Percentiles rank a stretch among this genome's conserved stretches.
These are phyloP conservation scores for Drosophila histrio DNA, from an alignment of 2,888 invertebrate species.

Conservation along the genomic window DNA sequence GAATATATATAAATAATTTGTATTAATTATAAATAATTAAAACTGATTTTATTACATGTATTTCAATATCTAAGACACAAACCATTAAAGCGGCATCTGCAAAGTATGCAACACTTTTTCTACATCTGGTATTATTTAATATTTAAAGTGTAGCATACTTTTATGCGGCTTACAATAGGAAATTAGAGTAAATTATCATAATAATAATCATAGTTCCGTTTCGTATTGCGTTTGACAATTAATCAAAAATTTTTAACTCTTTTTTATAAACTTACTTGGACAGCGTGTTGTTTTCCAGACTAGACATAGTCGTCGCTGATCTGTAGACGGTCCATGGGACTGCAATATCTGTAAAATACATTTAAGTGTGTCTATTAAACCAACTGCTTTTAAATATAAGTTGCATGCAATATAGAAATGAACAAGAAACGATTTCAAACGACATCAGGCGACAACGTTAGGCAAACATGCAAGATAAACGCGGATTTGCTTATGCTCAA, in stretches of 20 bases:
- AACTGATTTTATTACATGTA: too few relatives aligned
- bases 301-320: constrained; percentile 82
- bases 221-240: too few relatives aligned
- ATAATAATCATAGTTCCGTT: too few relatives aligned
- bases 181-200: too few relatives aligned
- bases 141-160: constrained; percentile 17
- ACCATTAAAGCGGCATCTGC: background rate
- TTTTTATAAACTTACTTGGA: constrained; percentile 82
- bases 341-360: constrained; percentile 81
- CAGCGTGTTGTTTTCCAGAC: constrained; percentile 82
- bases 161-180: background rate
- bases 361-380: constrained; percentile 18
- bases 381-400: background rate
- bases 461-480: constrained; percentile 37
- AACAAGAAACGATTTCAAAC: constrained; percentile 16
- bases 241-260: too few relatives aligned
- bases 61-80: background rate
- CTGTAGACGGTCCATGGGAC: constrained; percentile 84
- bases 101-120: constrained; percentile 26
- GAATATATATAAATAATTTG: too few relatives aligned
- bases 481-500: constrained; percentile 10
- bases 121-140: accelerated
- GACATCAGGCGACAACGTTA: constrained; percentile 18
- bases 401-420: constrained; percentile 21
- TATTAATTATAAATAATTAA: too few relatives aligned